phyloP scores from a whole-genome alignment of 2,797 vertebrate species.

The Limnodromus scolopaceus region DNA sequence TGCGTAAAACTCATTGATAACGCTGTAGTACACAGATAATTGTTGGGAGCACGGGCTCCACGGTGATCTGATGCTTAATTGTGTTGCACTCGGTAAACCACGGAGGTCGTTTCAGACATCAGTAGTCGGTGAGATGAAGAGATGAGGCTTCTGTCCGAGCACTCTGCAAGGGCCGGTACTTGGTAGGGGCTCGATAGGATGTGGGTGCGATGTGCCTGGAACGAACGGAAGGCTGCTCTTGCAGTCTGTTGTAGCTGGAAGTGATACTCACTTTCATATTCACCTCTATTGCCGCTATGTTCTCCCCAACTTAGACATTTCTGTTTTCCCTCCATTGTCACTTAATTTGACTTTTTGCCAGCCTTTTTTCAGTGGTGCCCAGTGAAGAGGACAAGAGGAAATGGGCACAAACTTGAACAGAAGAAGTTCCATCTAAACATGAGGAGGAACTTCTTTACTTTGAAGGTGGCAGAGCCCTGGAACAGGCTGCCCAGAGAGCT shows the following conservation, averaged over 20 bases:
- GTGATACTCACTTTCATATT: not conserved
- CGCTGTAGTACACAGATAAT: not conserved
- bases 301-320: not conserved
- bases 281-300: not conserved
- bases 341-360: not conserved
- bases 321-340: not conserved
- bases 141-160: not conserved
- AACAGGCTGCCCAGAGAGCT: too few relatives aligned
- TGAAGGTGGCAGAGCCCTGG: too few relatives aligned
- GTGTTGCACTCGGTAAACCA: not conserved
- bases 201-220: fast-evolving
- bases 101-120: not conserved
- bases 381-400: too few relatives aligned
- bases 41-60: not conserved
- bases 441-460: too few relatives aligned
- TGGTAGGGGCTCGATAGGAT: not conserved
- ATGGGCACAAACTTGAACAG: too few relatives aligned
- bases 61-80: not conserved
- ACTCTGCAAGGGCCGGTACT: not conserved
- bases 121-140: not conserved
- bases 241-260: not conserved
- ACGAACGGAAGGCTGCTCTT: not conserved
- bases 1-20: not conserved
- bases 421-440: too few relatives aligned
- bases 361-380: too few relatives aligned